Evolutionary conservation across 1,140 invertebrate species (phyloP).

Genomic region (Mizuhopecten yessoensis): DNA sequence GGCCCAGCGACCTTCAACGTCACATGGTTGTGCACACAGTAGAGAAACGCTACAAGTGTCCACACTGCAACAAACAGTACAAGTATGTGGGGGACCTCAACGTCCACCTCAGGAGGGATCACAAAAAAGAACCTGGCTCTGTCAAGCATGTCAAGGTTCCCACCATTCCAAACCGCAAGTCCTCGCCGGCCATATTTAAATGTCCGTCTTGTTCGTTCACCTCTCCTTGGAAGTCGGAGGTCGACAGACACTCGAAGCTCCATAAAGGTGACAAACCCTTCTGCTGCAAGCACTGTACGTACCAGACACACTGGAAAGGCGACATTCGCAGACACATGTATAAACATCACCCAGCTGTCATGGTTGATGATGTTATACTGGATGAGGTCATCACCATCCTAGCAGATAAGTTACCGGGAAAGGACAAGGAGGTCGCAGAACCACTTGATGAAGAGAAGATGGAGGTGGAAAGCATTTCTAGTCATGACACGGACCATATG

Average conservation of each 20-base stretch:
- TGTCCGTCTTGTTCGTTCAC: conserved; percentile 78
- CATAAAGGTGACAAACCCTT: conserved; percentile 81
- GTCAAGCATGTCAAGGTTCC: conserved; percentile 72
- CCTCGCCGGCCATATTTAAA: conserved; percentile 75
- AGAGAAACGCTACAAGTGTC: conserved; percentile 83
- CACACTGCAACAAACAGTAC: conserved; percentile 83
- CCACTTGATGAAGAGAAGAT: neutral
- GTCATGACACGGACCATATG: neutral
- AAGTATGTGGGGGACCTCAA: conserved; percentile 82
- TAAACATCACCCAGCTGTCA: conserved; percentile 80
- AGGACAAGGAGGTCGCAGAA: neutral
- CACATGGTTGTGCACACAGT: conserved; percentile 87
- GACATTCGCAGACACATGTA: conserved; percentile 84
- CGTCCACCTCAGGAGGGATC: conserved; percentile 80
- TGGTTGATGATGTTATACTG: conserved; percentile 62
- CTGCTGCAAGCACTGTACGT: conserved; percentile 80
- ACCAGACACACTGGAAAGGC: conserved; percentile 83
- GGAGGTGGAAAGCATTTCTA: neutral
- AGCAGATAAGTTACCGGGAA: conserved; percentile 52
- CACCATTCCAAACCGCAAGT: conserved; percentile 73
- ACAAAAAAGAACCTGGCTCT: conserved; percentile 74
- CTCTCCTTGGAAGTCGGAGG: conserved; percentile 77
- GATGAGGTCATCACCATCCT: conserved; percentile 68
- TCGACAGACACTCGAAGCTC: conserved; percentile 76
- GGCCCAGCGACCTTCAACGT: conserved; percentile 90